Base-by-base conservation (phyloP, 2,113 vertebrate genomes). In the Oreochromis niloticus region DNA sequence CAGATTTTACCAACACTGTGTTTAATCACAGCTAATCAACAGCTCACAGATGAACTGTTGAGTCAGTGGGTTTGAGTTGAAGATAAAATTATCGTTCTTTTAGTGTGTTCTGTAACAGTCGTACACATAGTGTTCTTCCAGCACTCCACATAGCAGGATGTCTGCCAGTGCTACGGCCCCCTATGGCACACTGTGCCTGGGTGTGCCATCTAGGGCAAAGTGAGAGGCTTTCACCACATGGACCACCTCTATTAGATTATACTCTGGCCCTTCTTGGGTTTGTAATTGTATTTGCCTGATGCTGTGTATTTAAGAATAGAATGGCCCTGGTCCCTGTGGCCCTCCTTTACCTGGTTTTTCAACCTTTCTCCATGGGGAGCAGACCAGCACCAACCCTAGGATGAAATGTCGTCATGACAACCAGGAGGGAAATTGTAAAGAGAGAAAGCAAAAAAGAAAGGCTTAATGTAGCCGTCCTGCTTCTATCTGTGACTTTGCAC, bases 281-380 rank as follows among this genome's bases (percentile, higher is more conserved):
- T 85, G 90, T 96, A 96, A 96, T 96, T 95, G 94, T 91, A 94
- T 95, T 95, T 95, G 93, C 94, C 95, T 94, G 93, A 94, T 96
- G 95, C 94, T 92, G 94, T 95, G 94, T 94, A 94, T 96, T 95
- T 96, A 96, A 96, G 96, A 97, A 96, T 95, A 96, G 95, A 95
- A 95, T 82, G 90, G 91, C 88, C 91, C 63, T 41, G 17, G 86
- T 93, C 94, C 92, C 91, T n/a, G 80, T 63, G 85, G 87, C 89
- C 90, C 91, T 82, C 84, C 81, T 85, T 81, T 84, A 85, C 90
- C 87, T 88, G 89, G 85, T 90, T 92, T 68, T 95, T 88, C 92
- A 87, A 85, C 87, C 89, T 87, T 87, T 89, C 92, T 91, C 90
- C 41, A 66, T 50, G 80, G 90, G 82, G 86, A 84, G 61, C 54